Base-by-base conservation (phyloP, 2,888 invertebrate genomes). In the Harpalus rubripes region DNA sequence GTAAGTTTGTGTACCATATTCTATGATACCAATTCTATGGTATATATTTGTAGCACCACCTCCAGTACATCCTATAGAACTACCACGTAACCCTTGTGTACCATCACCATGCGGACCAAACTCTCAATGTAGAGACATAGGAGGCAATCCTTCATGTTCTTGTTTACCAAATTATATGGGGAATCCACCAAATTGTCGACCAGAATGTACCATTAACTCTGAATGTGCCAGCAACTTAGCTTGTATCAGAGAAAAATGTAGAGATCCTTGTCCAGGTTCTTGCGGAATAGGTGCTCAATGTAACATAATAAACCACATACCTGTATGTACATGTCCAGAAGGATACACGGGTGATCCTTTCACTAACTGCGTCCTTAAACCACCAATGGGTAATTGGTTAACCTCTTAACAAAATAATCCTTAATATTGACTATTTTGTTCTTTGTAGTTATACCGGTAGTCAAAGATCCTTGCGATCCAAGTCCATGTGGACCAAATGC, bases 291-390 rank as follows among this genome's bases (percentile, higher is more conserved):
- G 91, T 84, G 94, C 95, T 1, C 91, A 92, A 32, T 96, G 96
- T 87, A 92, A 91, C 86, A 94, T 95, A 0, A 92, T 94, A 1
- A 94, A 94, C 88, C 95, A 96, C 87, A 94, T 93, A n/a, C 95
- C 95, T 7, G 93, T 93, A 74, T 96, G 96, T 88, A 92, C 92
- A 15, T 96, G 96, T 87, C 91, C 92, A 4, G 91, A 91, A 86
- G 93, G 93, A 26, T 94, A 93, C 87, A 93, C 93, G 0, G 95
- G 95, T 18, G 93, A 95, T 91, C 94, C 95, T 12, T 95, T 95
- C 87, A 92, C 90, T 2, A 91, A 91, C 84, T 95, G 95, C 87
- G 90, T 91, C 87, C 91, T 91, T 0, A 91, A 91, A 87, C 92
- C 92, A 52, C 91, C 91, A 32, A 32, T 32, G 32, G 32, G 32